Evolutionary conservation across 2,113 vertebrate genomes (phyloP).

Genomic region (Chauna torquata): DNA sequence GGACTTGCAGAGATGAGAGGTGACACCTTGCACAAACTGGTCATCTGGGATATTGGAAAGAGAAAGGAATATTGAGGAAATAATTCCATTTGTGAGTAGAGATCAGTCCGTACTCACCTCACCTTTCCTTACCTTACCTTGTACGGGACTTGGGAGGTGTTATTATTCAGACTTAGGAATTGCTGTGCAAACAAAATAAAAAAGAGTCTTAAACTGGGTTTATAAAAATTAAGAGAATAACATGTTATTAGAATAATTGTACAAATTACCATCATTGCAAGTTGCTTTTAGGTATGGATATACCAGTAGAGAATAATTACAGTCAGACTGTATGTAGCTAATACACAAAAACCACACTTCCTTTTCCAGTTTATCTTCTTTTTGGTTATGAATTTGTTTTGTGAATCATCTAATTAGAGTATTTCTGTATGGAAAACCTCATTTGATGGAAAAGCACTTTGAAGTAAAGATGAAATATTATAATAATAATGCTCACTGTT

Average conservation of each 20-base stretch:
- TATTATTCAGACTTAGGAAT: not conserved
- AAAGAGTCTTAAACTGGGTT: not conserved
- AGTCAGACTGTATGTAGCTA: not conserved
- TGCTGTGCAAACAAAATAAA: not conserved
- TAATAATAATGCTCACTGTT: not conserved
- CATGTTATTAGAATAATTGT: constrained; percentile 19
- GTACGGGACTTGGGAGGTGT: not conserved
- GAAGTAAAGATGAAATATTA: not conserved
- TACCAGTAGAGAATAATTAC: constrained; percentile 9
- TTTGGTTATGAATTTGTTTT: not conserved
- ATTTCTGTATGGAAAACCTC: not conserved
- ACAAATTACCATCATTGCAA: constrained; percentile 21
- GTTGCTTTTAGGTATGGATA: not conserved
- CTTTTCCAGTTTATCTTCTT: not conserved
- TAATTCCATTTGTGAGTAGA: not conserved
- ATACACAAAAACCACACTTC: not conserved
- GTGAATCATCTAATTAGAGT: not conserved
- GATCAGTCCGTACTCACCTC: not conserved
- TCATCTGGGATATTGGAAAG: not conserved
- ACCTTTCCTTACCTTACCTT: not conserved
- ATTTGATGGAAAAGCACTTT: not conserved
- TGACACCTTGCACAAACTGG: not conserved
- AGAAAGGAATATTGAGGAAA: not conserved
- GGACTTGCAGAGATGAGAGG: not conserved
- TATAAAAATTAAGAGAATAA: constrained; percentile 10